phyloP scores from a whole-genome alignment of 2,113 vertebrate genomes.

The Chloroceryle aenea region DNA sequence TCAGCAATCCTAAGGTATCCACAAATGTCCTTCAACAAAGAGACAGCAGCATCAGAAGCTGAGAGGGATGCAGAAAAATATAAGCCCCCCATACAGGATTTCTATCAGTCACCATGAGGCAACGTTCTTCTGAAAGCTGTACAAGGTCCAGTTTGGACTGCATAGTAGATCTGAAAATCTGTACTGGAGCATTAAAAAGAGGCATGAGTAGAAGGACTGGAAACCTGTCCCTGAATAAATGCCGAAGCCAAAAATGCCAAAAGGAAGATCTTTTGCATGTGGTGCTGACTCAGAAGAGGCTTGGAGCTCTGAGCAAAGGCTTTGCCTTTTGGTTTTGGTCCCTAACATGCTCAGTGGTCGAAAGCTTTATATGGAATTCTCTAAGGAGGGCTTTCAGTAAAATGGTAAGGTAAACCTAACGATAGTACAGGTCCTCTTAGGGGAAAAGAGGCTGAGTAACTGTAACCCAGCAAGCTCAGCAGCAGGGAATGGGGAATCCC shows the following conservation, averaged over 20 bases:
- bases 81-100: background rate
- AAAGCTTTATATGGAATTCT: background rate
- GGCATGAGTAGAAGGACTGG: background rate
- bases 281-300: background rate
- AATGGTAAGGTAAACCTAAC: background rate
- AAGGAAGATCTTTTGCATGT: background rate
- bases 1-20: background rate
- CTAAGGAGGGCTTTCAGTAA: background rate
- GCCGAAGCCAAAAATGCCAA: background rate
- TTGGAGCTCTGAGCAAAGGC: background rate
- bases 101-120: background rate
- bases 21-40: background rate
- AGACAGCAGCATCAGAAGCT: background rate
- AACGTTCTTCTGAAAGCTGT: background rate
- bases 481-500: background rate
- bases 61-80: background rate
- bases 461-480: background rate
- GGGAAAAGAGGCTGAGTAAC: background rate
- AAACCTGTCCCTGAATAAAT: background rate
- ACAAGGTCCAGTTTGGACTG: background rate
- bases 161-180: background rate
- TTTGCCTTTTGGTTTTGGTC: background rate
- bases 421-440: background rate
- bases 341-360: background rate
- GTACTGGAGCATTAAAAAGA: background rate